These are phyloP conservation scores for Drosophila anceps DNA, from an alignment of 2,888 invertebrate species.

Conservation along the genomic window DNA sequence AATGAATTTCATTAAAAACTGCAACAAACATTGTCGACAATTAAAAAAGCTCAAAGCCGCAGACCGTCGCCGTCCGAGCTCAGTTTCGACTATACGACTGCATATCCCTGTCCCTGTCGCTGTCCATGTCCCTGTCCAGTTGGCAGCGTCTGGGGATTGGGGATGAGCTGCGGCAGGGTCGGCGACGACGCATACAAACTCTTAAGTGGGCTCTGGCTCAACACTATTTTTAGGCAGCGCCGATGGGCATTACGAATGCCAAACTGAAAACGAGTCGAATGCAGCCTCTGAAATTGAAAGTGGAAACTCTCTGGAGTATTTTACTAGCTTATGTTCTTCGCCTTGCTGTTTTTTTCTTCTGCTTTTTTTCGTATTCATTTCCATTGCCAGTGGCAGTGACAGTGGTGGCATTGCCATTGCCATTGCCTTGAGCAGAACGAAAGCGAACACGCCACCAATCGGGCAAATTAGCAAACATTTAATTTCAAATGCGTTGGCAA, in stretches of 20 bases:
- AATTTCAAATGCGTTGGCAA: constrained; percentile 68
- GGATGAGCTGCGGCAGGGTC: constrained; percentile 59
- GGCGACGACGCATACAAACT: constrained; percentile 48
- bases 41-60: constrained; percentile 70
- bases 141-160: constrained; percentile 54
- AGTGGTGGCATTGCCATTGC: constrained; percentile 6
- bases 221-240: constrained; percentile 72
- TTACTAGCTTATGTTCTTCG: constrained; percentile 23
- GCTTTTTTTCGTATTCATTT: neutral
- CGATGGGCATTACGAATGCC: constrained; percentile 44
- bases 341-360: constrained; percentile 9
- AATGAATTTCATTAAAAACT: constrained; percentile 79
- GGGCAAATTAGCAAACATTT: constrained; percentile 77
- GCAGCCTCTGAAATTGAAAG: constrained; percentile 79
- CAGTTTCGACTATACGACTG: constrained; percentile 23
- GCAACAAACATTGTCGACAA: constrained; percentile 82
- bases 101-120: constrained; percentile 16
- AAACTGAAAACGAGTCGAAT: constrained; percentile 49
- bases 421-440: constrained; percentile 34
- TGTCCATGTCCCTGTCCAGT: constrained; percentile 21
- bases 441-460: constrained; percentile 62
- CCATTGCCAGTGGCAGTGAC: constrained; percentile 8
- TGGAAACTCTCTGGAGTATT: constrained; percentile 82
- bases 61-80: constrained; percentile 47
- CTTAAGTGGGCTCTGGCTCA: constrained; percentile 56